Conservation (phyloP, 1,140 invertebrate species). For the Papilio machaon region DNA sequence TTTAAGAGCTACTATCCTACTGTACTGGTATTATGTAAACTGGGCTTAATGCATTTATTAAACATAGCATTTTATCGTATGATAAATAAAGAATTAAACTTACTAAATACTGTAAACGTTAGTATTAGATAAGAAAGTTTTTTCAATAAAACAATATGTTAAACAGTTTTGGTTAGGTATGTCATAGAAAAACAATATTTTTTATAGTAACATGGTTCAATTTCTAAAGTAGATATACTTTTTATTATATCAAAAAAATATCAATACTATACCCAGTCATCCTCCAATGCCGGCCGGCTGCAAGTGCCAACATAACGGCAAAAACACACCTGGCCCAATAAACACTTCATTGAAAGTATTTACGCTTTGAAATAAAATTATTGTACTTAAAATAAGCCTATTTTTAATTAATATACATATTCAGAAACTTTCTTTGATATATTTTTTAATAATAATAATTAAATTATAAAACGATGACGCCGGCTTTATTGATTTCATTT, state of each 20-base stretch:
- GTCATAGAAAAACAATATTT: not conserved
- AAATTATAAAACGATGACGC: constrained; percentile 47
- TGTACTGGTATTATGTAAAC: no score
- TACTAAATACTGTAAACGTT: not conserved
- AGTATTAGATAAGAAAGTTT: not conserved
- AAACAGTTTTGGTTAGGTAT: not conserved
- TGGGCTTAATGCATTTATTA: not conserved
- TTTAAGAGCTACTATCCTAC: no score
- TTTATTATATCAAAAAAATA: constrained; percentile 6
- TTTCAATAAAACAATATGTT: not conserved
- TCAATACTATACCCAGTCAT: constrained; percentile 13
- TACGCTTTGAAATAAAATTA: constrained; percentile 13
- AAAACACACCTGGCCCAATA: constrained; percentile 53
- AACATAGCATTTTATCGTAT: not conserved
- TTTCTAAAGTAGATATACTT: not conserved
- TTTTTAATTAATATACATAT: not conserved
- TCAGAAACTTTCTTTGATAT: not conserved
- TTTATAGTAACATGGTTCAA: not conserved
- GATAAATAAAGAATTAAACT: not conserved
- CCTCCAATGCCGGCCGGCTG: constrained; percentile 54
- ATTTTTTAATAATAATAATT: constrained; percentile 27
- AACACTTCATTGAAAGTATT: constrained; percentile 31
- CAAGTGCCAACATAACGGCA: constrained; percentile 60
- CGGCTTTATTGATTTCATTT: constrained; percentile 40
- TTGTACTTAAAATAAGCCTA: not conserved